Evolutionary conservation across 2,113 vertebrate species (phyloP), one percentile per base, ranked within the genome.

Genomic region (Gambusia affinis): DNA sequence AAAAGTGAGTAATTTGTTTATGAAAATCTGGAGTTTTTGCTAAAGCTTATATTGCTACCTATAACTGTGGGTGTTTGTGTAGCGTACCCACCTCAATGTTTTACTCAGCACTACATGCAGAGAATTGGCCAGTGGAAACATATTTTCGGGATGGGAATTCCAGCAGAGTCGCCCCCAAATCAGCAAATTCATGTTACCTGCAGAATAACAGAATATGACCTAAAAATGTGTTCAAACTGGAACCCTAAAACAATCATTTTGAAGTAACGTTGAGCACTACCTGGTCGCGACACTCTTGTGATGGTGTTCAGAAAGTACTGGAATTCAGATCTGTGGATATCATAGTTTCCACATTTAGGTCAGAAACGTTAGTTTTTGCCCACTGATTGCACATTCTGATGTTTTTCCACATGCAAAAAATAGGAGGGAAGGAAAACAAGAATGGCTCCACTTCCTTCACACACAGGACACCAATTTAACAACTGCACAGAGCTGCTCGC

Each of bases 141-240:
- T 31, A 1, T 8, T 57, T 15, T 89, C 80, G 29, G 93, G 93
- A 31, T 85, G 68, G 8, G 90, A 88, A 30, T 80, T 76, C 94
- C 93, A 95, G 68, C 79, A 89, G 6, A 19, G 37, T 72, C 77
- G 93, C 4, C 95, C 95, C 92, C 92, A 96, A 12, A 96, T 63
- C 72, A 96, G 14, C 75, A 95, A 28, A 68, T 96, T 96, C 75
- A 94, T 92, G 73, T 90, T 95, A 64, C 93, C 95, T 96, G 81
- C 29, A 71, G 70, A 14, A 60, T 0, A 22, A 1, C 65, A 60
- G 6, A 4, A 37, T 12, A 62, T n/a, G 33, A 60, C 8, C 11
- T 17, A n/a, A 67, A 44, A 33, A 33, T 7, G 4, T 1, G 4
- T 33, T 44, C 44, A 68, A 27, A 33, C 4, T n/a, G 33, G 17